Evolutionary conservation across 92 coral and sea anemone genomes (phyloP), one percentile per base, ranked within the genome.

Genomic region (Phenganax stokvisi): DNA sequence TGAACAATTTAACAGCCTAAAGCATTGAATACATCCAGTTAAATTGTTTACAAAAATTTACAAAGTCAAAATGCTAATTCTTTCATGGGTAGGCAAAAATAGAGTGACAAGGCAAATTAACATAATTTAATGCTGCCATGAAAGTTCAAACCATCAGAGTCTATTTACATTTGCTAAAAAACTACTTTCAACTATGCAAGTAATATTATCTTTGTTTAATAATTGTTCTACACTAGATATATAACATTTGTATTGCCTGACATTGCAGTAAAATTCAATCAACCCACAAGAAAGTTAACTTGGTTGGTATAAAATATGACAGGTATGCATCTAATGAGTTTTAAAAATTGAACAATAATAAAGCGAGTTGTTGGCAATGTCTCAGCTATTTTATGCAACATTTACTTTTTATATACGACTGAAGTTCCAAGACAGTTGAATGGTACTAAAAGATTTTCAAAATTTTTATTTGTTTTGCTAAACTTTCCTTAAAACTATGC

Each of bases 41-140:
- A 64, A 30, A 68, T 30, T 68, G 73, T 68, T 68, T 68, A 68
- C 54, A 68, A 37, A 68, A 68, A 68, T 68, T 20, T 68, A 68
- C 73, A 28, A n/a, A 6, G 15, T 16, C 31, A 9, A 17, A 67
- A 29, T 68, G 31, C 73, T 52, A 30, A 68, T 11, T 10, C 16
- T 6, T 30, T 51, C 52, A 51, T 53, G 47, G 53, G 47, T 53
- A 5, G 47, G 47, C 47, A 37, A 37, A 37, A 37, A 37, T 37
- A 1, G 47, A 37, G 47, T 37, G 5, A 37, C 2, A 37, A 37
- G 47, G 47, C 47, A 37, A 37, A 37, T 37, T 37, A 37, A 28
- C 67, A 15, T 61, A 17, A 13, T 30, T 30, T 37, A 3, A 37
- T 30, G 6, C 16, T 7, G 20, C 73, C 31, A 68, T 53, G 0